These are phyloP conservation scores for Lycocerus yunnanus DNA, from an alignment of 2,888 invertebrate species.

Conservation along the genomic window DNA sequence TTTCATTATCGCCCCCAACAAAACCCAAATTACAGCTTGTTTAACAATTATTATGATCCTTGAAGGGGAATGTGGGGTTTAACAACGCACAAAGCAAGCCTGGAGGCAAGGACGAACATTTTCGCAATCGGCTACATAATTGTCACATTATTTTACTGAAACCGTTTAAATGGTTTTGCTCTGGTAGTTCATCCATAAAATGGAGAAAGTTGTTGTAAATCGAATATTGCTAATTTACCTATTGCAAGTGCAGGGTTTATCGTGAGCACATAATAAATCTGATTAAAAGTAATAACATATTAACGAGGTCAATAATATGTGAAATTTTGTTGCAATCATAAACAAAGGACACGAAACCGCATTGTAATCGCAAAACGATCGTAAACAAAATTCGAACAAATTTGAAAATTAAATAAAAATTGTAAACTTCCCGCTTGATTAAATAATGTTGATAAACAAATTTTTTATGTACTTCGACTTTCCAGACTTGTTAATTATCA, in stretches of 20 bases:
- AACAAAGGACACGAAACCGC: neutral
- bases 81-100: neutral
- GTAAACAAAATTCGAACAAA: neutral
- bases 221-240: neutral
- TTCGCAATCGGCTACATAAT: neutral
- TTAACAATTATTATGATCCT: neutral
- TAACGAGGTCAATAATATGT: neutral
- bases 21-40: neutral
- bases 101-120: neutral
- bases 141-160: neutral
- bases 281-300: neutral
- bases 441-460: too few species aligned
- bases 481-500: neutral
- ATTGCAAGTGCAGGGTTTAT: neutral
- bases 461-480: neutral
- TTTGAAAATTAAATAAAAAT: neutral
- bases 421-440: neutral
- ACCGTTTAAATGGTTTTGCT: neutral
- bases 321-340: neutral
- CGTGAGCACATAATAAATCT: too few species aligned
- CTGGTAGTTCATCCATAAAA: neutral
- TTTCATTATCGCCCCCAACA: neutral
- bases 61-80: neutral
- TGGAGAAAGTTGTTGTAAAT: neutral
- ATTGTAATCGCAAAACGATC: neutral